Evolutionary conservation across 2,888 invertebrate genomes (phyloP).

Genomic region (Aproaerema taeniolella): DNA sequence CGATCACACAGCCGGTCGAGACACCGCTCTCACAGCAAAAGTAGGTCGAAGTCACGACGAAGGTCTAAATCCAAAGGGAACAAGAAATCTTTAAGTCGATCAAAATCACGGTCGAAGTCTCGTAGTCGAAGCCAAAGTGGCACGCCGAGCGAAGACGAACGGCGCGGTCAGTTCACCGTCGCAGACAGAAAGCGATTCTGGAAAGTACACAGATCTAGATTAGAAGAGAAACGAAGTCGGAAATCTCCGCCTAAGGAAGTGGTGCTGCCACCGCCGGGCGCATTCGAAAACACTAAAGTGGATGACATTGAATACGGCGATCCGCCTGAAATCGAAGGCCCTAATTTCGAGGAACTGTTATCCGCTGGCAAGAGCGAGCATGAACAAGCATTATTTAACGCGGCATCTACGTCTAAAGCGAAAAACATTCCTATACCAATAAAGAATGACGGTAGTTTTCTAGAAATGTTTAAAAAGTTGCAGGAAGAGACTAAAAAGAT

Average conservation of each 20-base stretch:
- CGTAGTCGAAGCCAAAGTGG: constrained; percentile 39
- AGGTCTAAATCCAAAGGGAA: constrained; percentile 25
- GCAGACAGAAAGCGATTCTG: constrained; percentile 66
- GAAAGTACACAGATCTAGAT: constrained; percentile 55
- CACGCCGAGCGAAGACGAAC: constrained; percentile 55
- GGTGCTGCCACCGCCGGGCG: constrained; percentile 63
- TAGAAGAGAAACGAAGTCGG: constrained; percentile 41
- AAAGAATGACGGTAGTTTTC: constrained; percentile 93
- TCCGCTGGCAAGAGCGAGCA: no score
- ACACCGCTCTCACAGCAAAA: constrained; percentile 32
- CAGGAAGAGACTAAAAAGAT: constrained; percentile 79
- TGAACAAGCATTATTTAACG: constrained; percentile 41
- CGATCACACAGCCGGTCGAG: constrained; percentile 41
- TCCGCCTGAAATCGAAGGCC: constrained; percentile 67
- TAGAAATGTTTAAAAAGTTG: constrained; percentile 95
- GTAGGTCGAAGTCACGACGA: constrained; percentile 25
- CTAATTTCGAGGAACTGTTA: constrained; percentile 60
- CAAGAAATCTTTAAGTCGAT: constrained; percentile 29
- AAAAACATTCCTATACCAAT: constrained; percentile 81
- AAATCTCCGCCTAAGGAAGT: constrained; percentile 53
- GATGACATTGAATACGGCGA: constrained; percentile 63
- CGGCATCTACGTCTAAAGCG: constrained; percentile 59
- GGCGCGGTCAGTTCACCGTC: constrained; percentile 67
- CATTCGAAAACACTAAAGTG: constrained; percentile 44
- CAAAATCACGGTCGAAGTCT: constrained; percentile 41